Percentiles rank a stretch among this genome's conserved stretches.
Conservation (phyloP, 2,888 invertebrate genomes). For the Calameuta idolon region DNA sequence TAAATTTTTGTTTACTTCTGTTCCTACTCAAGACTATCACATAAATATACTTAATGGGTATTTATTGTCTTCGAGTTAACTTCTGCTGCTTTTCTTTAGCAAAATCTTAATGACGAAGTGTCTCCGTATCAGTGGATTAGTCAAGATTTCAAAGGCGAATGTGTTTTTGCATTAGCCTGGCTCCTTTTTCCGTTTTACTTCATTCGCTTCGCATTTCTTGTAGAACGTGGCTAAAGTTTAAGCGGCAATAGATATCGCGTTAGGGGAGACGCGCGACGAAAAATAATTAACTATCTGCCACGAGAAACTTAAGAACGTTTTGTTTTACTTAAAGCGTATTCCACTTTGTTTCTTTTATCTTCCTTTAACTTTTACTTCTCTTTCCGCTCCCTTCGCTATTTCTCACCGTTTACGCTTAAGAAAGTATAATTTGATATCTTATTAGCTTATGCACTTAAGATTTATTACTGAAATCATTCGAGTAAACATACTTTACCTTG, state of each 20-base stretch:
- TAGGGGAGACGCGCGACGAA: constrained; percentile 40
- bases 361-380: constrained; percentile 14
- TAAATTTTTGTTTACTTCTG: not conserved
- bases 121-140: not conserved
- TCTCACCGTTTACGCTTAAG: constrained; percentile 30
- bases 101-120: not conserved
- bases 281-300: constrained; percentile 58
- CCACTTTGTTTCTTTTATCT: constrained; percentile 6
- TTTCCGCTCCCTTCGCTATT: constrained; percentile 6
- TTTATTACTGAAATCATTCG: constrained; percentile 37
- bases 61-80: not conserved
- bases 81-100: not conserved
- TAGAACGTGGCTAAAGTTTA: constrained; percentile 31
- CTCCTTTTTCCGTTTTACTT: not conserved
- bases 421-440: constrained; percentile 45
- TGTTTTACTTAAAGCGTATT: constrained; percentile 53
- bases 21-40: not conserved
- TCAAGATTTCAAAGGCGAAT: not conserved
- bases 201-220: constrained; percentile 18
- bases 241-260: constrained; percentile 43
- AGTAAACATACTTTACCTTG: constrained; percentile 2
- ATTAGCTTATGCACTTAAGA: constrained; percentile 49
- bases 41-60: not conserved
- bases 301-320: constrained; percentile 59
- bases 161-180: not conserved